These are phyloP conservation scores for Okapia johnstoni DNA, from an alignment of 2,113 vertebrate genomes.

Conservation along the genomic window DNA sequence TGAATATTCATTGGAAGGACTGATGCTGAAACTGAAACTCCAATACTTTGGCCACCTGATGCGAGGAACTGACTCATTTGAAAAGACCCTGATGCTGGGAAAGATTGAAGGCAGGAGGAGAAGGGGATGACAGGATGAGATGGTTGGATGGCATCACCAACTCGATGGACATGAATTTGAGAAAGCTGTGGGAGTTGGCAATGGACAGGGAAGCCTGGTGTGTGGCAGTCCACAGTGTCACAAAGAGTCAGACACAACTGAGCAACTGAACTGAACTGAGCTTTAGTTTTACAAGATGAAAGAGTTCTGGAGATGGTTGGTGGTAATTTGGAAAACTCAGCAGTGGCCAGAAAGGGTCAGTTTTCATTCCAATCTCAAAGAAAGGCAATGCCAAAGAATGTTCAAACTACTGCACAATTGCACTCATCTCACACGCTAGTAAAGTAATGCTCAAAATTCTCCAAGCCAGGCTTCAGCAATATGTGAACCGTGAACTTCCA, in stretches of 20 bases:
- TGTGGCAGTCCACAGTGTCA: fast-evolving
- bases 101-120: background rate
- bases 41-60: background rate
- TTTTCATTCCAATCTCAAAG: no score
- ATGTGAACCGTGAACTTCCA: no score
- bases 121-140: background rate
- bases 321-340: background rate
- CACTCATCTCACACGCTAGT: no score
- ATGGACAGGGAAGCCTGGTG: background rate
- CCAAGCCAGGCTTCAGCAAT: no score
- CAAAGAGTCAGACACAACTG: background rate
- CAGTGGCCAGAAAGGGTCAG: no score
- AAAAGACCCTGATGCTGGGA: background rate
- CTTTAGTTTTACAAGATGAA: background rate
- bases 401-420: no score
- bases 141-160: background rate
- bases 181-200: background rate
- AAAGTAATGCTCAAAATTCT: no score
- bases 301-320: background rate
- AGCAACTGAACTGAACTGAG: background rate
- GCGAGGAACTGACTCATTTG: background rate
- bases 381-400: no score
- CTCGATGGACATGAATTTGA: background rate
- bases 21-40: background rate
- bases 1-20: background rate